Evolutionary conservation across 2,113 vertebrate species (phyloP).

Genomic region (Cyphomyrus plagiostoma): DNA sequence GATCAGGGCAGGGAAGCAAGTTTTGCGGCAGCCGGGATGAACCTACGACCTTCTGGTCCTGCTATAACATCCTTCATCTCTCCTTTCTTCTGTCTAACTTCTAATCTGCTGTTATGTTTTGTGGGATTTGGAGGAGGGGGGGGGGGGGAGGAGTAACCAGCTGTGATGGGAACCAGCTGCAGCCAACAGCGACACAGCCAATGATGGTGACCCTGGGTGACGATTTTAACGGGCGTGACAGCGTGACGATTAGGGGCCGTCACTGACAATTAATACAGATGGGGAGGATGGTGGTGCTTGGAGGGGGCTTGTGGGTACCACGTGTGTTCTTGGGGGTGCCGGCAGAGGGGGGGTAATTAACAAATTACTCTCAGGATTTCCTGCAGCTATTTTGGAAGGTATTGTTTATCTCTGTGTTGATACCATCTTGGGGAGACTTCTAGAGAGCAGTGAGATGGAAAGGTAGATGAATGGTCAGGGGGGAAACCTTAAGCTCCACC

Average conservation of each 20-base stretch:
- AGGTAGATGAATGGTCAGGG: neutral
- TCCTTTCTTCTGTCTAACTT: neutral
- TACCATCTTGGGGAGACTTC: neutral
- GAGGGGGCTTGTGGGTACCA: neutral
- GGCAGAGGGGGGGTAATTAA: neutral
- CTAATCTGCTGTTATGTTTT: neutral
- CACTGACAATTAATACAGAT: constrained; percentile 29
- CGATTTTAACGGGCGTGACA: constrained; percentile 37
- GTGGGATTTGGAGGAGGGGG: neutral
- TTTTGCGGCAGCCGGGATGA: neutral
- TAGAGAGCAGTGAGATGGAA: neutral
- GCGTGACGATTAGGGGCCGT: constrained; percentile 32
- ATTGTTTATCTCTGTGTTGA: neutral
- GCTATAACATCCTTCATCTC: neutral
- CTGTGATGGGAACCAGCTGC: constrained; percentile 23
- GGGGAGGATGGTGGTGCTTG: neutral
- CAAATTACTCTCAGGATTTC: neutral
- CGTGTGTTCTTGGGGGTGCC: neutral
- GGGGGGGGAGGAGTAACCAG: neutral
- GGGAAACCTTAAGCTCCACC: neutral
- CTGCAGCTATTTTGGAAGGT: neutral
- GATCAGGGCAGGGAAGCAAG: neutral
- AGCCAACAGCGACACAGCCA: constrained; percentile 5
- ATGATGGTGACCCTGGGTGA: constrained; percentile 35
- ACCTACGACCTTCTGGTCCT: neutral